Conservation (phyloP, 2,113 vertebrate genomes). For the Mirza zaza region DNA sequence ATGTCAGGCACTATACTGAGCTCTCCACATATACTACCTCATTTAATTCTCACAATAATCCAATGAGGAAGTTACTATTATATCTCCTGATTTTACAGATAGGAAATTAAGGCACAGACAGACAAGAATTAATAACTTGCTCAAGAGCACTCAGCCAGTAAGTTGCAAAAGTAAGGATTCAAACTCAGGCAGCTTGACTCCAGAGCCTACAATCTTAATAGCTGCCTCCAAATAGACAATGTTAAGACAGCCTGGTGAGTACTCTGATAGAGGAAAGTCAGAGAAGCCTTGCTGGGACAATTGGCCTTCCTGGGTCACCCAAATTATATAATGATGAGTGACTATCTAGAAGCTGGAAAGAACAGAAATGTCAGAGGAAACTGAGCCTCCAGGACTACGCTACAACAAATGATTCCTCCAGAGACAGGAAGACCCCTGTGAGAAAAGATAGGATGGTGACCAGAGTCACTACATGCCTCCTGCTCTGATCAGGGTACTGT, state of each 20-base stretch:
- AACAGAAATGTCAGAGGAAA: conserved; percentile 14
- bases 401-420: background rate
- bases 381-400: background rate
- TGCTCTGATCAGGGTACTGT: background rate
- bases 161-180: conserved; percentile 3
- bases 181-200: background rate
- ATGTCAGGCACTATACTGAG: background rate
- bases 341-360: background rate
- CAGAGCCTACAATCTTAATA: background rate
- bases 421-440: background rate
- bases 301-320: background rate
- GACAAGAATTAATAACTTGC: background rate
- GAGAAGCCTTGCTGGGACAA: background rate
- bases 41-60: conserved; percentile 29
- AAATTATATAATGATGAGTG: background rate
- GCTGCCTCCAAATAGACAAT: background rate
- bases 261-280: background rate
- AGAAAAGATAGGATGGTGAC: background rate
- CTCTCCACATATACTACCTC: background rate
- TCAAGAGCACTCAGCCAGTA: conserved; percentile 13
- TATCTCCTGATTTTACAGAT: conserved; percentile 20
- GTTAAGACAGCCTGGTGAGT: background rate
- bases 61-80: background rate
- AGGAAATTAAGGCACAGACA: conserved; percentile 9
- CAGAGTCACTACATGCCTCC: background rate